Evolutionary conservation across 37 sponge, comb jelly and placozoan genomes (phyloP), one percentile per base, ranked within the genome.

Genomic region (Agelas oroides): DNA sequence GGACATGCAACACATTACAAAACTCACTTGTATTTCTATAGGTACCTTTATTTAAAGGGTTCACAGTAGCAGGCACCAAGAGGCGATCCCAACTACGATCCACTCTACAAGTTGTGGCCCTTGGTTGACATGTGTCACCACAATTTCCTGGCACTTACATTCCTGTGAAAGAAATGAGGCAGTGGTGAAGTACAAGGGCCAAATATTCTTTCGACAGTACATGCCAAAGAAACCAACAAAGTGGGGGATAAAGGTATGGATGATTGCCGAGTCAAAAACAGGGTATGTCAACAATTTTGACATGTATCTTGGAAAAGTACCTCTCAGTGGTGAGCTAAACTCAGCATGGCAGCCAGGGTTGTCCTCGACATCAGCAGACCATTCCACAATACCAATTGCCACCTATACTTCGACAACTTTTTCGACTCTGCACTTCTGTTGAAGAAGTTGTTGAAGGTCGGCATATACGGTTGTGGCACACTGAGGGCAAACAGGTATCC

Each of bases 241-340:
- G 25, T 61, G 62, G 62, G 62, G 62, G 25, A 27, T 61, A 23
- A 61, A 61, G 62, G 25, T 61, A 14, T 61, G 62, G 62, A 46
- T 60, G 35, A 0, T 25, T 13, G 33, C 65, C 34, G 79, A 78
- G 1, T 61, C 79, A 1, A 24, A 64, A 12, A 65, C 36, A 35
- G 79, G 79, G 8, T 78, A 61, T 64, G 21, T 17, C 33, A 55
- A 33, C 35, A 32, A 76, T 27, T 76, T 76, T 58, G 31, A 58
- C 25, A 12, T 76, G 11, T 76, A 76, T 61, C 73, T 73, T 18
- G 73, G 73, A 13, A 70, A 32, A 46, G 46, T 8, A 46, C 33
- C 32, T 56, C 20, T 5, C 35, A 31, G 77, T 39, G 35, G 13
- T 41, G 2, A 20, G 25, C 40, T 38, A 14, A 73, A 73, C 20